phyloP scores from a whole-genome alignment of 1,140 invertebrate species.

The Drosophila navojoa region DNA sequence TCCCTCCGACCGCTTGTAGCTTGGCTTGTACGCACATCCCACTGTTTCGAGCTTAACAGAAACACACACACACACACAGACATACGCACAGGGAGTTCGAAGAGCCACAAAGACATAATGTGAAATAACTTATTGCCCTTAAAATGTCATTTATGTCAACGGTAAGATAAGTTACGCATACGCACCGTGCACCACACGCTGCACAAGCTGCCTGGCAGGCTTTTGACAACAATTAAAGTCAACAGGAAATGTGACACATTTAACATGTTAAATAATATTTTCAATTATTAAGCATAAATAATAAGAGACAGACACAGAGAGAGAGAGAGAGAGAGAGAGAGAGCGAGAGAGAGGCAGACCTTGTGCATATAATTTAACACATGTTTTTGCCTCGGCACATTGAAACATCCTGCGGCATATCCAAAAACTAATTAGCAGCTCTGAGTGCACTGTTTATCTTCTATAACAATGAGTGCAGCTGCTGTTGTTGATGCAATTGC shows the following conservation, averaged over 20 bases:
- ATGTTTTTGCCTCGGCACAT: conserved; percentile 64
- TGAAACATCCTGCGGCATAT: conserved; percentile 69
- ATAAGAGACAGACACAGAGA: conserved; percentile 10
- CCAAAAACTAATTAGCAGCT: conserved; percentile 77
- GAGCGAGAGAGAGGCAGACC: not conserved
- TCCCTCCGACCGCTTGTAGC: conserved; percentile 70
- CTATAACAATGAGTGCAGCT: conserved; percentile 28
- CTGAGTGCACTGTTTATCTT: conserved; percentile 26
- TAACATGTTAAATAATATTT: conserved; percentile 78
- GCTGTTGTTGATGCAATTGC: conserved; percentile 8
- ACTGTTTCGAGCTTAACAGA: conserved; percentile 21
- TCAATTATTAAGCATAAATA: conserved; percentile 78
- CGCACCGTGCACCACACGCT: conserved; percentile 44
- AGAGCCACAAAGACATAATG: conserved; percentile 64
- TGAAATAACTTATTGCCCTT: conserved; percentile 82
- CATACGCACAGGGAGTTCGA: not conserved
- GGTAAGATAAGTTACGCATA: conserved; percentile 81
- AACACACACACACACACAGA: conserved; percentile 1
- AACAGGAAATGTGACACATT: conserved; percentile 81
- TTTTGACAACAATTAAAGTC: conserved; percentile 77
- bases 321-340: not conserved
- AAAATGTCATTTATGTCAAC: conserved; percentile 82
- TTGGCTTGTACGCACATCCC: conserved; percentile 57
- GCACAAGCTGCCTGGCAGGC: conserved; percentile 47
- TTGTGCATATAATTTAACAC: conserved; percentile 66